Percentiles rank a stretch among this genome's conserved stretches.
These are phyloP conservation scores for Mirounga angustirostris DNA, from an alignment of 2,113 vertebrate genomes.

Conservation along the genomic window DNA sequence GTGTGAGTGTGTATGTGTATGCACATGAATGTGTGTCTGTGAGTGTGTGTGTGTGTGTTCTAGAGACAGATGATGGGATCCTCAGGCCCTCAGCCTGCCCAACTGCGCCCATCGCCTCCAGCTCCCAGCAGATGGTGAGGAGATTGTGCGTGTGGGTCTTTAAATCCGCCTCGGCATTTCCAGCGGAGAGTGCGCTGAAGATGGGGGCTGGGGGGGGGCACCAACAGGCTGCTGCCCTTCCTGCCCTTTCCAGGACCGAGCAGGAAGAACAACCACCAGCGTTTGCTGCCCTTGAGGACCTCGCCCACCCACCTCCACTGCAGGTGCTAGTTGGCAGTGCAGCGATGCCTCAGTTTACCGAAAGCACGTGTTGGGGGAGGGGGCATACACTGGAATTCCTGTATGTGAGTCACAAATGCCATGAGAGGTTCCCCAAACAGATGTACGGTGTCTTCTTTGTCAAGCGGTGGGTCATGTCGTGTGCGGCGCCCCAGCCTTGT, in stretches of 20 bases:
- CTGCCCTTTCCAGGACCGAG: not conserved
- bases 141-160: accelerated
- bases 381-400: not conserved
- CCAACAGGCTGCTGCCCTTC: no score
- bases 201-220: accelerated
- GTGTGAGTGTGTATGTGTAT: no score
- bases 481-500: accelerated
- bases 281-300: not conserved
- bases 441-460: not conserved
- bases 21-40: no score
- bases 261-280: not conserved
- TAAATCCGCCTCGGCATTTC: not conserved
- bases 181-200: not conserved
- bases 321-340: not conserved
- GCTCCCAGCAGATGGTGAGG: not conserved
- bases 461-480: not conserved
- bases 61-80: not conserved
- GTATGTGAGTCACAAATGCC: not conserved
- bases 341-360: not conserved
- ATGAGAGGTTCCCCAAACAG: not conserved
- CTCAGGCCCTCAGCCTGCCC: not conserved
- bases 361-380: not conserved
- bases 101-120: not conserved
- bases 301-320: not conserved
- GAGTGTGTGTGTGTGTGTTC: no score